Evolutionary conservation across 2,797 vertebrate genomes (phyloP), one percentile per base, ranked within the genome.

Genomic region (Diplodus puntazzo): DNA sequence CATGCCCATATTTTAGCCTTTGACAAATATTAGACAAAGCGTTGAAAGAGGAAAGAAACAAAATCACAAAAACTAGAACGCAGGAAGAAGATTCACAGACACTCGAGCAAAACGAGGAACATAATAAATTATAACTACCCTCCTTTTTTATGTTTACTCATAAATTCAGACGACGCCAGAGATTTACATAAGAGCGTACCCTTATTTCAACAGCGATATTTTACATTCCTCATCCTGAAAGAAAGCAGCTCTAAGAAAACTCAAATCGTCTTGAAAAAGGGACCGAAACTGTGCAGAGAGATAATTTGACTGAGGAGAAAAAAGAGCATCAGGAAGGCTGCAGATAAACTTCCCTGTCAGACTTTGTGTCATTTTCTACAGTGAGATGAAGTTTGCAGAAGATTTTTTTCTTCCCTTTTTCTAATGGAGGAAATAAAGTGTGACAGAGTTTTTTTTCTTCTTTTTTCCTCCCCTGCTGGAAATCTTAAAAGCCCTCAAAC

Each of bases 121-220:
- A 64, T 81, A 55, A 85, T 86, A 71, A 75, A 83, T 89, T 82
- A 87, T 78, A 81, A 83, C 66, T 77, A 52, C 4, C 25, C 39
- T 72, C 42, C 60, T 45, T 70, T 82, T 83, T 86, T 63, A 75
- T 85, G 72, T 92, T 89, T 85, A 78, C 70, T 69, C 76, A 69
- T 82, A 74, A 86, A 87, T 86, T 73, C 79, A 67, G 48, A 30
- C 16, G 55, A 82, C 85, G 54, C 80, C 52, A 64, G 82, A 87
- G 85, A 84, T 76, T 88, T 75, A 53, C 76, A 87, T 83, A 84
- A 69, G 68, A 80, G 58, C 73, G 16, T 49, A 30, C 73, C 73
- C 77, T 72, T 73, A 48, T 73, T 87, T 77, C 82, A 75, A 75
- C 61, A 67, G 53, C 27, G 62, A 72, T 54, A 42, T 58, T 62